Evolutionary conservation across 2,888 invertebrate genomes (phyloP).

Genomic region (Protodeltote pygarga): DNA sequence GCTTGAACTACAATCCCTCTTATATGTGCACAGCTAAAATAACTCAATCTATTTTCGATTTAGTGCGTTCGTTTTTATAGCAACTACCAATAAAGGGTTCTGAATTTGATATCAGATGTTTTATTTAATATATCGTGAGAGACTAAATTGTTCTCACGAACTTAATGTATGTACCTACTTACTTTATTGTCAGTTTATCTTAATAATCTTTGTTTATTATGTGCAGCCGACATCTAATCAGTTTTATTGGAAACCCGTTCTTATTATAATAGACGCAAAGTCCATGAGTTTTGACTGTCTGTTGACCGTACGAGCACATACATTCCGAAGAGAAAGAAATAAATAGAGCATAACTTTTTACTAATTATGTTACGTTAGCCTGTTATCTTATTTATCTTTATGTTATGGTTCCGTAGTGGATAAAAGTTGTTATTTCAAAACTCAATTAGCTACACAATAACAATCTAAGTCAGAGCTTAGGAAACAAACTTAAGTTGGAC

Average conservation of each 20-base stretch:
- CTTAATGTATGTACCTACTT: background rate
- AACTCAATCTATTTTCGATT: constrained; percentile 10
- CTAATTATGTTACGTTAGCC: constrained; percentile 12
- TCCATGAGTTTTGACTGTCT: too few relatives aligned
- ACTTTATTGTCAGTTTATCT: constrained; percentile 10
- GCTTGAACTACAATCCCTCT: constrained; percentile 1
- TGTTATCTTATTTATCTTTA: constrained; percentile 13
- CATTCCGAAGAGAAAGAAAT: constrained; percentile 10
- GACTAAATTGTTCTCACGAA: constrained; percentile 24
- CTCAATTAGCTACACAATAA: constrained; percentile 39
- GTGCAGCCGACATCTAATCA: too few relatives aligned
- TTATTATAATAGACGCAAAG: too few relatives aligned
- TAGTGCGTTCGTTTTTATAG: constrained; percentile 11
- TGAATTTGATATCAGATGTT: constrained; percentile 13
- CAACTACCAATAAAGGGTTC: constrained; percentile 22
- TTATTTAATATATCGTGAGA: constrained; percentile 20
- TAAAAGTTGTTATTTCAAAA: constrained; percentile 40
- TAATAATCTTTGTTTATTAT: constrained; percentile 14
- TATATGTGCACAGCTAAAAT: constrained; percentile 9
- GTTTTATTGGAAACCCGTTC: too few relatives aligned
- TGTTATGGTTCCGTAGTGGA: constrained; percentile 13
- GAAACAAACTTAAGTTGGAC: constrained; percentile 27
- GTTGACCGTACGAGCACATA: constrained; percentile 1
- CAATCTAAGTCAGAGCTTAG: constrained; percentile 41
- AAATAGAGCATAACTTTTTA: constrained; percentile 26